Conservation (phyloP, 2,888 invertebrate genomes). For the Diogma glabrata region DNA sequence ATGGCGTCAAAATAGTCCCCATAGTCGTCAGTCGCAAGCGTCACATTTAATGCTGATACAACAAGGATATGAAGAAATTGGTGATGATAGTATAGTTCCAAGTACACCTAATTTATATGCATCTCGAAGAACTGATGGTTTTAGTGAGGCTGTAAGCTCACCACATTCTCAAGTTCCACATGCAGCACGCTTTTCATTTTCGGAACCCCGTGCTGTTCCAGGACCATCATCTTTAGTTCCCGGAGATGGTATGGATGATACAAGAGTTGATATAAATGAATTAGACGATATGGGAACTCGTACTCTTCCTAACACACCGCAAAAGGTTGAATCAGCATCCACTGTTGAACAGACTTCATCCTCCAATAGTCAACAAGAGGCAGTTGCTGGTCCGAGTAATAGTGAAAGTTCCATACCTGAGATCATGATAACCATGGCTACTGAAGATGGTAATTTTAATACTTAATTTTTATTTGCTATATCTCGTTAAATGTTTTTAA, state of each 20-base stretch:
- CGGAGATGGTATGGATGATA: slow-evolving; percentile 57
- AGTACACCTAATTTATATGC: slow-evolving; percentile 80
- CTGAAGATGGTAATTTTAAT: slow-evolving; percentile 15
- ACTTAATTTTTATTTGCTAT: slow-evolving; percentile 2
- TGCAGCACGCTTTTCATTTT: slow-evolving; percentile 51
- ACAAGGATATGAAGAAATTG: slow-evolving; percentile 35
- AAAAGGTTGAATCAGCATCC: slow-evolving; percentile 36
- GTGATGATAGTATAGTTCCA: slow-evolving; percentile 65
- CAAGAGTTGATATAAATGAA: slow-evolving; percentile 55
- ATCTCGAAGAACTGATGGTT: slow-evolving; percentile 71
- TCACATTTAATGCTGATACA: slow-evolving; percentile 27
- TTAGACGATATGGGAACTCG: slow-evolving; percentile 39
- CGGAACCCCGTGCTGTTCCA: slow-evolving; percentile 38
- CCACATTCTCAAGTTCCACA: slow-evolving; percentile 66
- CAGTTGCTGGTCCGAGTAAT: slow-evolving; percentile 25
- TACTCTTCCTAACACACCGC: slow-evolving; percentile 55
- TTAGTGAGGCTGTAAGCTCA: slow-evolving; percentile 85
- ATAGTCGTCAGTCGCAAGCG: slow-evolving; percentile 27
- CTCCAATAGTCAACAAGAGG: slow-evolving; percentile 25
- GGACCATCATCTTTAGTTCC: slow-evolving; percentile 21
- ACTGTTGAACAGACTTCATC: slow-evolving; percentile 11
- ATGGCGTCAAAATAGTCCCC: slow-evolving; percentile 30
- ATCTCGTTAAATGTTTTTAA: neutral
- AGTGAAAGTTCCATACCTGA: slow-evolving; percentile 17
- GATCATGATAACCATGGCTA: slow-evolving; percentile 16